phyloP scores from a whole-genome alignment of 2,797 vertebrate species.

The Pangasius djambal region DNA sequence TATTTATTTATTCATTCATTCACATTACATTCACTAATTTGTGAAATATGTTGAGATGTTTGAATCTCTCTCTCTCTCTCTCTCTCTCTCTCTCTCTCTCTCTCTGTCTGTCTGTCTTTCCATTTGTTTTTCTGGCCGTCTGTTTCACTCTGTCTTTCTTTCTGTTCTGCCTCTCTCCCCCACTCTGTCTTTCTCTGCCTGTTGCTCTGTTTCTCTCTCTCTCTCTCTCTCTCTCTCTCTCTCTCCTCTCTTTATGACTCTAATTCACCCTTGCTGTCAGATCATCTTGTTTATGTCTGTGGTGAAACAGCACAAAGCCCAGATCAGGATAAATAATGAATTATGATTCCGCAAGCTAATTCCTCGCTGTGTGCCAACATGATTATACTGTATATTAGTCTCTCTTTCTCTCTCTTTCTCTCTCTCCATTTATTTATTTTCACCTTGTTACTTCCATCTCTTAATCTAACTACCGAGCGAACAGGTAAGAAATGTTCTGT shows the following conservation, averaged over 20 bases:
- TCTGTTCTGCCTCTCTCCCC: neutral
- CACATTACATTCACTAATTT: neutral
- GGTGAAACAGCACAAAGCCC: neutral
- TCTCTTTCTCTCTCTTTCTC: neutral
- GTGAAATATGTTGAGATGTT: neutral
- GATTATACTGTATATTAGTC: neutral
- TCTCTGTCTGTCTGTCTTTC: too few species aligned
- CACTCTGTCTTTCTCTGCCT: too few species aligned
- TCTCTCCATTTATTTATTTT: neutral
- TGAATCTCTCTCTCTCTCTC: too few species aligned
- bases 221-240: neutral
- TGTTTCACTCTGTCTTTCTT: too few species aligned
- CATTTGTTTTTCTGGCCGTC: too few species aligned
- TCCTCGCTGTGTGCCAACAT: neutral
- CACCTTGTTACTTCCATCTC: neutral
- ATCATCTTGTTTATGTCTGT: neutral
- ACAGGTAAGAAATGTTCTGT: neutral
- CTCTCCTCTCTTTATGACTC: too few species aligned
- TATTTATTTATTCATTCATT: neutral
- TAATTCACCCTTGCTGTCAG: neutral
- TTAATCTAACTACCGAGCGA: neutral
- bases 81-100: too few species aligned
- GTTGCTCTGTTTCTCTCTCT: too few species aligned
- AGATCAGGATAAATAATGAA: neutral
- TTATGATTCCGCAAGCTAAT: neutral